Percentiles rank a stretch among this genome's conserved stretches.
These are phyloP conservation scores for Lithophane socia DNA, from an alignment of 2,888 invertebrate species.

Conservation along the genomic window DNA sequence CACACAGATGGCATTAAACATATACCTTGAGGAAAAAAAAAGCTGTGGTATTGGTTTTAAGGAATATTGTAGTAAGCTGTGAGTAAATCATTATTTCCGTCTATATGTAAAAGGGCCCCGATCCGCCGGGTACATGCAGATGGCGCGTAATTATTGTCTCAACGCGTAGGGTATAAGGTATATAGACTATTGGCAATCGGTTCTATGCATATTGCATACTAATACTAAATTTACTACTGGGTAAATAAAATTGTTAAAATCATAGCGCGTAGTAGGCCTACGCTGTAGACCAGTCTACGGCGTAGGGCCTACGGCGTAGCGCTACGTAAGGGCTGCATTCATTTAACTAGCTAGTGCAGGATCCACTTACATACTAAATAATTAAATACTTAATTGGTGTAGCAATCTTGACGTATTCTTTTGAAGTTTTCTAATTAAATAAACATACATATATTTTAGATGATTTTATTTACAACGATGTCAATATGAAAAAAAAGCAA, in stretches of 20 bases:
- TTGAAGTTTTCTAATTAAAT: background rate
- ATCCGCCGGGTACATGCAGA: background rate
- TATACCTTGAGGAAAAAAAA: background rate
- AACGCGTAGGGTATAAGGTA: background rate
- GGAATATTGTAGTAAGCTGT: background rate
- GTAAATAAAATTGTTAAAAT: background rate
- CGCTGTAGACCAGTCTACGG: conserved; percentile 37
- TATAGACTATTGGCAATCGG: background rate
- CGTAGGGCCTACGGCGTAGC: conserved; percentile 51
- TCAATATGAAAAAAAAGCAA: background rate
- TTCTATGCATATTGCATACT: background rate
- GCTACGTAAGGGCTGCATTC: conserved; percentile 13
- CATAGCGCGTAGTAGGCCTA: conserved; percentile 5
- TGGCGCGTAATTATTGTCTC: background rate
- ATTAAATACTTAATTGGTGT: background rate
- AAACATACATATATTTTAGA: too few species aligned
- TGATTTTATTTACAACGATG: conserved; percentile 11
- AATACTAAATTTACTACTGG: background rate
- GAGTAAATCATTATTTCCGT: background rate
- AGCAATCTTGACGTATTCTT: background rate
- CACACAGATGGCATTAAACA: conserved; percentile 45
- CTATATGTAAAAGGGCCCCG: background rate
- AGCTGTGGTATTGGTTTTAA: too few species aligned
- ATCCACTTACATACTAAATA: background rate
- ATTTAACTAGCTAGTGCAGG: background rate